Evolutionary conservation across 2,113 vertebrate genomes (phyloP), one percentile per base, ranked within the genome.

Genomic region (Taurulus bubalis): DNA sequence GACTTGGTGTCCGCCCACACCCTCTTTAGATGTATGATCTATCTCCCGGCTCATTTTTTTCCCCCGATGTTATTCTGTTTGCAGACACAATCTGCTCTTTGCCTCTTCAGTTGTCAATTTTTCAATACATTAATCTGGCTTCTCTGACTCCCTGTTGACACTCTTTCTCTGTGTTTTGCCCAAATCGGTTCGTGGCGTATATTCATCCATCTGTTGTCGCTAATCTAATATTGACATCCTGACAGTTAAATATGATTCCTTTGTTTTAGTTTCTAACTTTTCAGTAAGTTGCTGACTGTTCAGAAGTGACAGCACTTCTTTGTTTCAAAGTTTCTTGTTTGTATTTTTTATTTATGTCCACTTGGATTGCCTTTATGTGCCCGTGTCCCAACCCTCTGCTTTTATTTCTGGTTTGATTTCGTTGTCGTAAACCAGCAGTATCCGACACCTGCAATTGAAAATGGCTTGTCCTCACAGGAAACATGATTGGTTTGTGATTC

Each of bases 81-180:
- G 45, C 45, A 70, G 11, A 71, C 28, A 77, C 49, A 55, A 8
- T 72, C 63, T 80, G n/a, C 71, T 68, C 22, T 14, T 10, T 0
- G 12, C 66, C 42, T 80, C 70, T 69, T 56, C 26, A 40, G 42
- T 51, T 78, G 49, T 80, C 84, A 76, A 20, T 74, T 75, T 72
- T 65, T 78, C 34, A 79, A 55, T 62, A 69, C 82, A 84, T 80
- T 28, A 14, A 58, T 85, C n/a, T 59, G 51, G 36, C 51, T 77
- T 59, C 51, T 66, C 28, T 38, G 32, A 20, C 30, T 77, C 32
- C 28, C 22, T 6, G 49, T 73, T 24, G 51, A 55, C 36, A 49
- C 60, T 26, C 16, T 62, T 12, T 34, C 10, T 58, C 20, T 70
- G 34, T 24, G 36, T 70, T 71, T 76, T n/a, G 18, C 53, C 32